Base-by-base conservation (phyloP, 1,140 invertebrate genomes). In the Megalopta genalis region DNA sequence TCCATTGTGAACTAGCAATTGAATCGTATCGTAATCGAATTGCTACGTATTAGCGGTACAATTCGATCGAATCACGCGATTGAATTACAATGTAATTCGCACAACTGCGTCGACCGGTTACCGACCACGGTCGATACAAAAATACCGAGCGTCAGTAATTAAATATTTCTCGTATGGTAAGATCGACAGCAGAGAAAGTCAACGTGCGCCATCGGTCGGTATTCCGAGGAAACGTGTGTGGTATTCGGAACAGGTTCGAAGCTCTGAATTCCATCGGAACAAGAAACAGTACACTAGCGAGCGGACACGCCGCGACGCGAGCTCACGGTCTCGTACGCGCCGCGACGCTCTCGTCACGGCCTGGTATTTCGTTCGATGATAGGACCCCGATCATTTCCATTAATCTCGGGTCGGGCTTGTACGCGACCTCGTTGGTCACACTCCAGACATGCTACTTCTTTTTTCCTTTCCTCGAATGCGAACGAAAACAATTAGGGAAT, bases 241-340 rank as follows among this genome's bases (percentile, higher is more conserved):
- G 87, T 89, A 88, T 89, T 90, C 85, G 85, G 89, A 90, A 90
- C 90, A 89, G 85, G 88, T 90, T 88, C 85, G 89, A 90, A 82
- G 84, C 87, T 86, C 85, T 82, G 83, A 87, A 87, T 90, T 79
- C 86, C 86, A 86, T 88, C 84, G 79, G 85, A 85, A 81, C 87
- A 86, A 52, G 49, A 52, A 90, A 86, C 88, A 82, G 74, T 84
- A 84, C 81, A 75, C 14, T 37, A 7, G 46, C 77, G 27, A 65
- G 49, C 65, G 42, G 49, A 52, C 49, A 16, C 49, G 49, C 14
- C 16, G 46, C 42, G 42, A 46, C 42, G 42, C 42, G 42, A 39
- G 8, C 37, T 4, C 37, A 39, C 3, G 8, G 37, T 39, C 37
- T 39, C 37, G 37, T 8, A 39, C 8, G 42, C 46, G 46, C 12